Evolutionary conservation across 2,797 vertebrate genomes (phyloP).

Genomic region (Poeciliopsis gracilis): DNA sequence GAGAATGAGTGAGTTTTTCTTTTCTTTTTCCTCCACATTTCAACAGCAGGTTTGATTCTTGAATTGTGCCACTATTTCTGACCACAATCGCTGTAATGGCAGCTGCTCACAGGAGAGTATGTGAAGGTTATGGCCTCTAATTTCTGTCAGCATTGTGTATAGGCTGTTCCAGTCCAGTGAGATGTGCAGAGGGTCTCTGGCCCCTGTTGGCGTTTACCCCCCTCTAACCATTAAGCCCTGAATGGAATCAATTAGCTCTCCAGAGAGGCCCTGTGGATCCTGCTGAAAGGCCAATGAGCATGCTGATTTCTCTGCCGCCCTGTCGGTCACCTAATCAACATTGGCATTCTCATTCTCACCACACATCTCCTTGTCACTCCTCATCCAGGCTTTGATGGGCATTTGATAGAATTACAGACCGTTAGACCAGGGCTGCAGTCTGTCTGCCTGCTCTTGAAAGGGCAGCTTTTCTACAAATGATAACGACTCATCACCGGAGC

Average conservation of each 20-base stretch:
- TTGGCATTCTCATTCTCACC: conserved; percentile 74
- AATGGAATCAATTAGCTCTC: conserved; percentile 80
- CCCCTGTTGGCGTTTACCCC: conserved; percentile 47
- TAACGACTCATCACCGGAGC: background rate
- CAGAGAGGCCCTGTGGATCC: conserved; percentile 50
- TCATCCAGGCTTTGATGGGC: conserved; percentile 74
- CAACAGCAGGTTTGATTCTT: background rate
- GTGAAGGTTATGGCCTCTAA: conserved; percentile 53
- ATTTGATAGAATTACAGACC: conserved; percentile 79
- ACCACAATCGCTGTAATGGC: conserved; percentile 27
- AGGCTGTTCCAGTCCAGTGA: conserved; percentile 37
- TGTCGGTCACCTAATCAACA: conserved; percentile 71
- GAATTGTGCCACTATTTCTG: conserved; percentile 25
- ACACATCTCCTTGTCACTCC: conserved; percentile 63
- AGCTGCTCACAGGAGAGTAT: conserved; percentile 27
- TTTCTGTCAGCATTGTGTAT: conserved; percentile 51
- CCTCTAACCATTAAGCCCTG: conserved; percentile 65
- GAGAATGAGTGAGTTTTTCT: conserved; percentile 46
- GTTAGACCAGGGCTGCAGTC: conserved; percentile 49
- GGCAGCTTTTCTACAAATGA: conserved; percentile 16
- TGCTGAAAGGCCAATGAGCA: conserved; percentile 69
- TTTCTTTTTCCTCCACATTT: conserved; percentile 10
- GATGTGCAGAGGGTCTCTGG: conserved; percentile 36
- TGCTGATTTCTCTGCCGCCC: conserved; percentile 49
- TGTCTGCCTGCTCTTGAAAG: conserved; percentile 12